These are phyloP conservation scores for Dicycla oo DNA, from an alignment of 2,888 invertebrate species.

Conservation along the genomic window DNA sequence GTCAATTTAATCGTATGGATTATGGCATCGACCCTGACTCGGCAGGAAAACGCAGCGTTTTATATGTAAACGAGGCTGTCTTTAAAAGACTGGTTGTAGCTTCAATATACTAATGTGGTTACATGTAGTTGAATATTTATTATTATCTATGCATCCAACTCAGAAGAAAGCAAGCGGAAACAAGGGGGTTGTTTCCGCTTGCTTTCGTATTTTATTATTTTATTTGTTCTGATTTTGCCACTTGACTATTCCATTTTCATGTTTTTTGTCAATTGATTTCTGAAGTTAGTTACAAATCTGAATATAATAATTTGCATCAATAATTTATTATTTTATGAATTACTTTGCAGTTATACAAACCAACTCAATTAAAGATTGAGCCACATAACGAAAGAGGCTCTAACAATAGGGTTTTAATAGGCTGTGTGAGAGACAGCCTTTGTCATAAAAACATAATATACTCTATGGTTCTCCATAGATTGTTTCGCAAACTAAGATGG, in stretches of 20 bases:
- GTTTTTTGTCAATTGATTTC: not conserved
- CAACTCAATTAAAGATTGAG: slow-evolving; percentile 17
- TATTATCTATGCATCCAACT: too few species aligned
- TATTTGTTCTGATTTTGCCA: too few species aligned
- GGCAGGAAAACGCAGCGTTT: slow-evolving; percentile 35
- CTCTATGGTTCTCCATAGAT: slow-evolving; percentile 42
- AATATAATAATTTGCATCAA: not conserved
- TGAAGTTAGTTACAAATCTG: not conserved
- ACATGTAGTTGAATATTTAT: not conserved
- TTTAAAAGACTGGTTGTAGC: not conserved
- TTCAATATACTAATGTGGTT: not conserved
- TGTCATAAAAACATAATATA: slow-evolving; percentile 33
- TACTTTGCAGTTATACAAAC: not conserved
- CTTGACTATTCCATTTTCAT: not conserved
- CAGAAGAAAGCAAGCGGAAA: too few species aligned
- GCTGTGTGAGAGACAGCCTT: slow-evolving; percentile 32
- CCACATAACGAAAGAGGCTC: slow-evolving; percentile 22
- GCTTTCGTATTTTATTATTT: too few species aligned
- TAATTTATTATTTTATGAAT: not conserved
- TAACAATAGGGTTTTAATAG: slow-evolving; percentile 39
- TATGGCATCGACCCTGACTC: slow-evolving; percentile 36
- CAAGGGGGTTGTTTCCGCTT: too few species aligned
- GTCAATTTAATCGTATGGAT: slow-evolving; percentile 32
- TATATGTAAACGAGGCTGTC: slow-evolving; percentile 41
- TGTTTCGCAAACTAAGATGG: slow-evolving; percentile 55